Conservation (phyloP, 2,113 vertebrate species). For the Orycteropus afer region DNA sequence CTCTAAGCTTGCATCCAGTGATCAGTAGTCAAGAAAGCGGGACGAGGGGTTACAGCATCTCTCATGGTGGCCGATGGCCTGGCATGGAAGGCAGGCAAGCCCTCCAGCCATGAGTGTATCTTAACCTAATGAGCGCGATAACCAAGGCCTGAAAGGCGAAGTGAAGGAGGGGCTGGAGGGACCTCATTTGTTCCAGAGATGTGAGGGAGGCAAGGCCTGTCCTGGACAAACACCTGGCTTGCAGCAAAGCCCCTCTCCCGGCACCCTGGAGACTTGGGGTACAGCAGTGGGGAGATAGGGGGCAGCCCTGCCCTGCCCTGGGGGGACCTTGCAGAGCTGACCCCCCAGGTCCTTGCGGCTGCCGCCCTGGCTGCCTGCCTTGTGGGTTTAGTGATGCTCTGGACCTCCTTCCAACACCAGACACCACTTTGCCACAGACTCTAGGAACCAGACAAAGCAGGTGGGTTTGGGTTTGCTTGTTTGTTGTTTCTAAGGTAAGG, state of each 20-base stretch:
- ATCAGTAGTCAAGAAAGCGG: background rate
- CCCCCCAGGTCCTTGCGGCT: background rate
- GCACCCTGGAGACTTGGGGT: too few species aligned
- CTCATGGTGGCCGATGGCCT: rapidly evolving
- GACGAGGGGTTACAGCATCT: rapidly evolving
- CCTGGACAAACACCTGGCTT: too few species aligned
- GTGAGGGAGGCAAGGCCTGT: rapidly evolving
- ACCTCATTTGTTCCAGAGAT: rapidly evolving
- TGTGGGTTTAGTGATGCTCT: rapidly evolving
- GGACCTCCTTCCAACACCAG: rapidly evolving
- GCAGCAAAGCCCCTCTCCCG: background rate
- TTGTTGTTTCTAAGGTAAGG: background rate
- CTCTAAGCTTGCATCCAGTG: background rate
- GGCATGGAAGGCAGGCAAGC: rapidly evolving
- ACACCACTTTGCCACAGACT: rapidly evolving
- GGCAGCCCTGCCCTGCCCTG: rapidly evolving
- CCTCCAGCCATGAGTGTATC: rapidly evolving
- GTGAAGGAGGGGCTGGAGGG: too few species aligned
- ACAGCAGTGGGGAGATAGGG: background rate
- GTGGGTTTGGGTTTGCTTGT: background rate
- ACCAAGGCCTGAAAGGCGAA: background rate
- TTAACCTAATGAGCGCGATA: rapidly evolving
- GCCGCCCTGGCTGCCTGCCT: rapidly evolving
- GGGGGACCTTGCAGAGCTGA: background rate
- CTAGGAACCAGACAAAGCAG: rapidly evolving